Evolutionary conservation across 2,113 vertebrate genomes (phyloP), one percentile per base, ranked within the genome.

Genomic region (Oreochromis niloticus): DNA sequence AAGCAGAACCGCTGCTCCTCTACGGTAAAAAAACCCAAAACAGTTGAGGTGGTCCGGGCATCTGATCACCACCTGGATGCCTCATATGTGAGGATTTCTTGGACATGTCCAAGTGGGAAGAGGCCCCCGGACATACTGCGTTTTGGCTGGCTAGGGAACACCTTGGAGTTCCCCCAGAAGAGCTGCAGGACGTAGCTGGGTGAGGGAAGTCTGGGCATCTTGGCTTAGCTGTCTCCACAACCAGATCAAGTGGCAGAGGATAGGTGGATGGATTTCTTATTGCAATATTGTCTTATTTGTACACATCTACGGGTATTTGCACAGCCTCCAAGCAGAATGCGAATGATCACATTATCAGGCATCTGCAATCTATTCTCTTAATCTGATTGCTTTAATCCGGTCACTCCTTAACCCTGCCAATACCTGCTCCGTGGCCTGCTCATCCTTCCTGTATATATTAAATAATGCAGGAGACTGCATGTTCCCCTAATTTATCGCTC

Each of bases 401-500:
- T 88, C 82, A 54, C 19, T 85, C n/a, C 4, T 41, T 85, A 50
- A 81, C 88, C 61, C 63, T 87, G 83, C 88, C 86, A 85, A 91
- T 91, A 89, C 73, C 68, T 91, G 81, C 73, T 61, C 54, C 30
- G 46, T 84, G 11, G 66, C 57, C 66, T 80, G 85, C 79, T 87
- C 88, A 84, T 89, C 91, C 59, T 90, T 88, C 86, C 81, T 75
- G 89, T 82, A 82, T 85, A 82, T 66, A 88, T 86, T 81, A 85
- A 92, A 86, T 85, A 92, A 93, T 87, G 87, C 87, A 86, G 50
- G 81, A 63, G 89, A 54, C 55, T 12, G 54, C 54, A 7, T 52
- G 80, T 87, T 87, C 73, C 61, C 59, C 75, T 73, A 88, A 94
- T 94, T 91, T 93, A 94, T 94, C 93, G 88, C 88, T 66, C 80